phyloP scores from a whole-genome alignment of 2,797 vertebrate genomes.

The Falco columbarius region DNA sequence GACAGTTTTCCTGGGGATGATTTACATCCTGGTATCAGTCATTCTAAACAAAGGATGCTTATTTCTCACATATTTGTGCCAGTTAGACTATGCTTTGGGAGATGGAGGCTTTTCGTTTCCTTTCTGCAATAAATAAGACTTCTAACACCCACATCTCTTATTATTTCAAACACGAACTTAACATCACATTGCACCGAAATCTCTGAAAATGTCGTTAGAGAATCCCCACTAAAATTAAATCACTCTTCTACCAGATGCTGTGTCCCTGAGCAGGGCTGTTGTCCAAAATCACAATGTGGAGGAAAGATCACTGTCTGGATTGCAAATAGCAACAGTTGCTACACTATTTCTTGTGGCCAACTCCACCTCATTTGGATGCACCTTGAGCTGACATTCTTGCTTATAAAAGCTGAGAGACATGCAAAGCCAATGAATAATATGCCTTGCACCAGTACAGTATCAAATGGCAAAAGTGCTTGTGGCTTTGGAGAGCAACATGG shows the following conservation, averaged over 20 bases:
- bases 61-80: background rate
- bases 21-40: background rate
- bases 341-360: conserved; percentile 24
- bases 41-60: background rate
- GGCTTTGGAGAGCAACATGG: conserved; percentile 58
- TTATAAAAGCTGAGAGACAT: conserved; percentile 54
- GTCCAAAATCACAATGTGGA: conserved; percentile 7
- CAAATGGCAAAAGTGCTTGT: conserved; percentile 39
- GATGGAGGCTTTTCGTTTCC: background rate
- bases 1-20: background rate
- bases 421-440: conserved; percentile 52
- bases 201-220: conserved; percentile 2
- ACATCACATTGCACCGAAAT: background rate
- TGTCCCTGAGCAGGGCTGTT: background rate
- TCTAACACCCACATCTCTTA: background rate
- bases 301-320: conserved; percentile 46
- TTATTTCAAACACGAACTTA: background rate
- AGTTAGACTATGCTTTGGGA: background rate
- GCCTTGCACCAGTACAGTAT: conserved; percentile 26
- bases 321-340: conserved; percentile 81
- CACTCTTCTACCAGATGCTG: conserved; percentile 29
- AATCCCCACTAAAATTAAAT: conserved; percentile 9
- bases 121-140: background rate
- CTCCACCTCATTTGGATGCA: conserved; percentile 51
- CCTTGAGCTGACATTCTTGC: conserved; percentile 61